Base-by-base conservation (phyloP, 2,888 invertebrate species). In the Monochamus alternatus region DNA sequence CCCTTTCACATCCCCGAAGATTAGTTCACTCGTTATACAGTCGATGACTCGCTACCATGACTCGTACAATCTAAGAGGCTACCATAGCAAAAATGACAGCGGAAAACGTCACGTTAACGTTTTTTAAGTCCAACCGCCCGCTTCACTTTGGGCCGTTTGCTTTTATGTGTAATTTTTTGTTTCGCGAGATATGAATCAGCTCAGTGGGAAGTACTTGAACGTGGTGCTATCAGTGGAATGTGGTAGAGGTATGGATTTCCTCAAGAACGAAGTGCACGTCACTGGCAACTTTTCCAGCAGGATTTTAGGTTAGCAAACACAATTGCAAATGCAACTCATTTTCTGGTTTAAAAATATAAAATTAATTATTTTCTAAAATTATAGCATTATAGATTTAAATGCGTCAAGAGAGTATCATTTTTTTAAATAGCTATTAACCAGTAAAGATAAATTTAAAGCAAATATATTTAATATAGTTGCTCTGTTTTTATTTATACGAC, bases 151-250 rank as follows among this genome's bases (percentile, higher is more conserved):
- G 12, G 32, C 38, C 10, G 58, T 66, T 65, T 38, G 31, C 30
- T 67, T 73, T 65, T 74, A 52, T 74, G 47, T 65, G 65, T 65
- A n/a, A 30, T 47, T 74, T 74, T 62, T 68, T 68, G 63, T 65
- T 60, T 66, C 51, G 51, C 38, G 68, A 71, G 84, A 80, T 82
- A 94, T 94, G 93, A 92, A 93, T 84, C 92, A 93, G 84, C 88
- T 94, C 80, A 88, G 89, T 74, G 93, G 92, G 78, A 91, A 92
- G 76, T 91, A 91, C 83, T 91, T 93, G 75, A 93, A 93, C 87
- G 91, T 94, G 81, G 92, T 94, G 78, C 88, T 94, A 70, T 92
- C 92, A 77, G 90, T 94, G 44, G 93, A 92, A 88, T 93, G 93
- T 89, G 94, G 94, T 80, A 91, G 92, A 85, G 87, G 88, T 0